Evolutionary conservation across 2,888 invertebrate species (phyloP), one percentile per base, ranked within the genome.

Genomic region (Phasia obesa): DNA sequence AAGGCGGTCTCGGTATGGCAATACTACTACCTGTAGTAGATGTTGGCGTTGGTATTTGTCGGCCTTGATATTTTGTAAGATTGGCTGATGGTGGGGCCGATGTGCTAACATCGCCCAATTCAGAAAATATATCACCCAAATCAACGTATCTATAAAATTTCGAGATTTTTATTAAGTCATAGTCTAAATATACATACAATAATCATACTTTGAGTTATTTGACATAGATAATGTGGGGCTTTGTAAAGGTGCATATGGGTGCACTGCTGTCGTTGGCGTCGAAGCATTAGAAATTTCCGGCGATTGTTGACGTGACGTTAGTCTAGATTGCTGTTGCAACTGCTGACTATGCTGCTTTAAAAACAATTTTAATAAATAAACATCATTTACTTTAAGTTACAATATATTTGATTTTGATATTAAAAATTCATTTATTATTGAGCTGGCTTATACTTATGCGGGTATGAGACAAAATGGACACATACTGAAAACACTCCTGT

Each of bases 1-100:
- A 97, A 1, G 97, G 97, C 4, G 97, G 97, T 81, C 97, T 93
- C n/a, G 97, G 97, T 86, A 97, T 95, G 23, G 96, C 95, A 89
- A 97, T 97, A 59, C 95, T 94, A 60, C 94, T 93, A 67, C 70
- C 71, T 35, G 85, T 81, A 38, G 92, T 92, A n/a, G 94, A 94
- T 2, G 95, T 95, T 1, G 96, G 95, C 3, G 97, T 96, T 2
- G 96, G 95, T 64, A 96, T 95, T 86, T 96, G 95, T 42, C 95
- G 92, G 49, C 89, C 88, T 1, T 88, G 89, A 35, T 89, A 85
- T 80, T 90, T 91, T 23, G 88, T 87, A 23, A 90, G 84, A 19
- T 92, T 92, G 1, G 93, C 92, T 4, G 93, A 93, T 84, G 94
- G 93, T 17, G 90, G 90, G 27, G 95, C 94, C 85, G 94, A 93